Percentiles rank a stretch among this genome's conserved stretches.
phyloP scores from a whole-genome alignment of 1,140 invertebrate species.

The Rhagoletis pomonella region DNA sequence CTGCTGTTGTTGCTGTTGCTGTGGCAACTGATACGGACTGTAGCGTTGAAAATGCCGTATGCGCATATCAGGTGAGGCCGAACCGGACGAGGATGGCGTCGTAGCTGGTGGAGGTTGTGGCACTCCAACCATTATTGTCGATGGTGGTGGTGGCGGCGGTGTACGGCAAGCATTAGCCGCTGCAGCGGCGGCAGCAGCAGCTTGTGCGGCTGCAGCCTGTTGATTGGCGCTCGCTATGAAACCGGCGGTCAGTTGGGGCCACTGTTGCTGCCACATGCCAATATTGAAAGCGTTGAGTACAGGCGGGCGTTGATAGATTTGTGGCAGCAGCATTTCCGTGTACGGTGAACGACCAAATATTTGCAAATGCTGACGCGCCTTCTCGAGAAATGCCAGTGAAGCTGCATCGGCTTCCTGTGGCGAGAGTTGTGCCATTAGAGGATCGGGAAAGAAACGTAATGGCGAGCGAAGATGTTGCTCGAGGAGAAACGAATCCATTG shows the following conservation, averaged over 20 bases:
- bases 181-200: slow-evolving; percentile 65
- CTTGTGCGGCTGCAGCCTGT: slow-evolving; percentile 67
- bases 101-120: slow-evolving; percentile 56
- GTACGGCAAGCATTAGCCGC: slow-evolving; percentile 58
- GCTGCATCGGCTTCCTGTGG: slow-evolving; percentile 77
- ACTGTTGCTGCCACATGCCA: slow-evolving; percentile 74
- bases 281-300: slow-evolving; percentile 69
- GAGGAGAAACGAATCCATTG: slow-evolving; percentile 81
- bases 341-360: slow-evolving; percentile 76
- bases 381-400: slow-evolving; percentile 78
- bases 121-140: neutral
- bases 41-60: slow-evolving; percentile 71
- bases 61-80: slow-evolving; percentile 70
- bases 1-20: slow-evolving; percentile 59
- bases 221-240: slow-evolving; percentile 72
- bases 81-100: slow-evolving; percentile 56
- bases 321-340: slow-evolving; percentile 72
- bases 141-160: slow-evolving; percentile 61
- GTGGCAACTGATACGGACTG: slow-evolving; percentile 72
- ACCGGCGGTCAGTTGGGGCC: slow-evolving; percentile 72
- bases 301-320: slow-evolving; percentile 71
- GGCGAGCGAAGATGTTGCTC: slow-evolving; percentile 81
- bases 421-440: slow-evolving; percentile 74
- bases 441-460: slow-evolving; percentile 78
- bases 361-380: slow-evolving; percentile 78